Evolutionary conservation across 1,140 invertebrate genomes (phyloP), one percentile per base, ranked within the genome.

Genomic region (Lasaia peninsularis): DNA sequence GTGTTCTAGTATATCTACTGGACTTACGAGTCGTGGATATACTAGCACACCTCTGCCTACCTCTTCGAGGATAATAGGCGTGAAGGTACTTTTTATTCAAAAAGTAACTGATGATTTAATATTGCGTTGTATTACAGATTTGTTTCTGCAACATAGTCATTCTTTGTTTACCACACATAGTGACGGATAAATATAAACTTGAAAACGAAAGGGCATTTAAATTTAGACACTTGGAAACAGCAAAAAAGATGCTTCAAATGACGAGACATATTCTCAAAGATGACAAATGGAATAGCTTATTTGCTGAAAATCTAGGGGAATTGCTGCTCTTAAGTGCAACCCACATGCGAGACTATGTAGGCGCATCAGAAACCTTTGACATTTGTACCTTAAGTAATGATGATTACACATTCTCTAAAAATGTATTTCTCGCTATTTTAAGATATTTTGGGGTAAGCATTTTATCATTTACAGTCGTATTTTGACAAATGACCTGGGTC

Each of bases 391-490:
- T 65, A 18, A 54, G 40, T 11, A 63, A 34, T 60, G 24, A n/a
- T 56, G 63, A 58, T 0, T 80, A 69, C 20, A 65, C 65, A 31
- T 81, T 80, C 52, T 65, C 78, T 1, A 79, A 81, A 52, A 49
- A 54, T n/a, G 64, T 86, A 12, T 89, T 80, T 60, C 57, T 37
- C n/a, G 71, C 67, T 12, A 75, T 86, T 32, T 60, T 90, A 0
- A 73, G 67, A 51, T 84, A 82, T 65, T 79, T 88, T 58, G 76
- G 80, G 40, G 88, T 89, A 68, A 78, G 81, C 72, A 1, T 56
- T 21, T 11, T 28, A 33, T 59, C 9, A 11, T 24, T 21, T n/a
- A n/a, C n/a, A n/a, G n/a, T n/a, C n/a, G n/a, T n/a, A n/a, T n/a
- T n/a, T n/a, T n/a, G n/a, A n/a, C n/a, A n/a, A n/a, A n/a, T n/a